Evolutionary conservation across 1,140 invertebrate genomes (phyloP).

Genomic region (Nasonia longicornis): DNA sequence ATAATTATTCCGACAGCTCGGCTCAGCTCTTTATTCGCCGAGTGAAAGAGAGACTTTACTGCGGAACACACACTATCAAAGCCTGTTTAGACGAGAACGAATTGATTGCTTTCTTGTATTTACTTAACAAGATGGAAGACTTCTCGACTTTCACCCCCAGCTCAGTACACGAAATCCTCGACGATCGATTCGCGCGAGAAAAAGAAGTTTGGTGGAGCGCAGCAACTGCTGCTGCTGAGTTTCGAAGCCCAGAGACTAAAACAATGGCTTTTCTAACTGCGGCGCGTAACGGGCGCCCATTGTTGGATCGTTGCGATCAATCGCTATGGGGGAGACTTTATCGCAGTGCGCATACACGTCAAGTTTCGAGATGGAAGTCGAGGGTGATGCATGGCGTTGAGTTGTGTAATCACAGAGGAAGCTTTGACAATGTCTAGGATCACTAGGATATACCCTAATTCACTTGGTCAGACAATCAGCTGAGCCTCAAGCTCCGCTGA

Average conservation of each 20-base stretch:
- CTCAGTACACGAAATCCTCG: not conserved
- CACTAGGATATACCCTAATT: not conserved
- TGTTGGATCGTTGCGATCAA: constrained; percentile 14
- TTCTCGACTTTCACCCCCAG: too few relatives aligned
- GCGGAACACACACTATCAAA: too few relatives aligned
- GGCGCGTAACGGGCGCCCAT: constrained; percentile 3
- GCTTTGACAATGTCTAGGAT: not conserved
- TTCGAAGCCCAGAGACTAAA: not conserved
- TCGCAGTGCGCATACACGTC: not conserved
- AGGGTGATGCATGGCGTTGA: not conserved
- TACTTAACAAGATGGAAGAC: too few relatives aligned
- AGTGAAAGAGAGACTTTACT: too few relatives aligned
- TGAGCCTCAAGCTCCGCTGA: not conserved
- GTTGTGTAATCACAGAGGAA: not conserved
- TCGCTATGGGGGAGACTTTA: not conserved
- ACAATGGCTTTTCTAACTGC: not conserved
- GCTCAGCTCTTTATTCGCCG: not conserved
- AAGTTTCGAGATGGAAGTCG: not conserved
- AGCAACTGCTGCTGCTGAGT: not conserved
- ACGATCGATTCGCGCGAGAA: not conserved
- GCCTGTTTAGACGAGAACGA: too few relatives aligned
- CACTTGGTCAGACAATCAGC: not conserved
- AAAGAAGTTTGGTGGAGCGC: not conserved
- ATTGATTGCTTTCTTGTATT: too few relatives aligned
- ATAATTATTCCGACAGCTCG: not conserved